phyloP scores from a whole-genome alignment of 2,797 vertebrate genomes.

The Crenuchus spilurus region DNA sequence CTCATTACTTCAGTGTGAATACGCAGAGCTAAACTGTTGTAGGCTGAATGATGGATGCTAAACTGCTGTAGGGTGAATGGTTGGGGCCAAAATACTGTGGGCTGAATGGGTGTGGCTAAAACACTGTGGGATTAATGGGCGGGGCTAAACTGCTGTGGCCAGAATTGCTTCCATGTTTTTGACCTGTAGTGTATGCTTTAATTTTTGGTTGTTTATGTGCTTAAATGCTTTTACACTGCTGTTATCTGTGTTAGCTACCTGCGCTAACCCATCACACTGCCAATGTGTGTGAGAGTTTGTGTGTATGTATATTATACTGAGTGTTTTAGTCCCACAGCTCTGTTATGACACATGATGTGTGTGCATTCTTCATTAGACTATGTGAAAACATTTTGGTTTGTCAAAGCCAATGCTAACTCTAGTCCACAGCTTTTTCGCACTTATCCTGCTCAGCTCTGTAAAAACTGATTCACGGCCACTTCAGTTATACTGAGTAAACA shows the following conservation, averaged over 20 bases:
- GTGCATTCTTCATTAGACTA: conserved; percentile 58
- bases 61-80: no score
- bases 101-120: no score
- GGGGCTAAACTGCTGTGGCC: no score
- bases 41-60: no score
- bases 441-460: conserved; percentile 33
- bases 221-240: background rate
- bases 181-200: background rate
- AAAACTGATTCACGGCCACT: conserved; percentile 28
- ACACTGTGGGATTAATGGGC: no score
- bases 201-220: background rate
- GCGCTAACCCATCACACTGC: background rate
- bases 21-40: no score
- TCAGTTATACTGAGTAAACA: conserved; percentile 23
- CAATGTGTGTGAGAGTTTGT: conserved; percentile 32
- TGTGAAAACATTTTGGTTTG: conserved; percentile 18
- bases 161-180: background rate
- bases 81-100: no score
- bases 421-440: conserved; percentile 17
- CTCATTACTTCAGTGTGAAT: no score
- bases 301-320: conserved; percentile 54
- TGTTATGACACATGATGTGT: conserved; percentile 53
- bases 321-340: conserved; percentile 57
- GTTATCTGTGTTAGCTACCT: background rate
- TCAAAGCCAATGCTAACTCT: conserved; percentile 16